Conservation (phyloP, 2,888 invertebrate genomes). For the Trissolcus brochymenae region DNA sequence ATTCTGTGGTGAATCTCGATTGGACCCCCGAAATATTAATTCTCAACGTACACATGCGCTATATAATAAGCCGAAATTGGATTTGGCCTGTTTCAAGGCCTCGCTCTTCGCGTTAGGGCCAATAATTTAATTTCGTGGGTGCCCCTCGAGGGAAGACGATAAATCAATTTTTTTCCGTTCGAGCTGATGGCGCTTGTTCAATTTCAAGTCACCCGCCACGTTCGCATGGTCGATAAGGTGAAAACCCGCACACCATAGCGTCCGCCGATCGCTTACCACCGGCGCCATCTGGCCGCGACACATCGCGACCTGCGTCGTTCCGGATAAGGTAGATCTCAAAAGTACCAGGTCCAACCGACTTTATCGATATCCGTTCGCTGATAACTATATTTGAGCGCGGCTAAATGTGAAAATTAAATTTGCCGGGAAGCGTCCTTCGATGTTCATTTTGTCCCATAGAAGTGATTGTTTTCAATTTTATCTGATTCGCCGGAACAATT, state of each 20-base stretch:
- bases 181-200: slow-evolving; percentile 59
- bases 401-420: slow-evolving; percentile 15
- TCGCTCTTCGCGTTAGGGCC: slow-evolving; percentile 44
- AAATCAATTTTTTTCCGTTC: slow-evolving; percentile 65
- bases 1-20: slow-evolving; percentile 8
- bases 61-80: slow-evolving; percentile 41
- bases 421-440: slow-evolving; percentile 27
- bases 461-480: slow-evolving; percentile 47
- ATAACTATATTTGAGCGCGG: neutral
- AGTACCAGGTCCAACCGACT: slow-evolving; percentile 1
- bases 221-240: slow-evolving; percentile 50
- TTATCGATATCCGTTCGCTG: slow-evolving; percentile 28
- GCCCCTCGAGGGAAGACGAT: slow-evolving; percentile 59
- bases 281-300: slow-evolving; percentile 33
- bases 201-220: slow-evolving; percentile 38
- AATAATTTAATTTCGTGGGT: slow-evolving; percentile 67
- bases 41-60: slow-evolving; percentile 39
- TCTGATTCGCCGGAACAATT: slow-evolving; percentile 38
- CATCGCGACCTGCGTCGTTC: neutral
- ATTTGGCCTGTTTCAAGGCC: slow-evolving; percentile 33
- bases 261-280: slow-evolving; percentile 15
- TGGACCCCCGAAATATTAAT: slow-evolving; percentile 18
- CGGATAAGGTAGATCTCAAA: slow-evolving; percentile 32
- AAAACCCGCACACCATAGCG: slow-evolving; percentile 1
- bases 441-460: slow-evolving; percentile 23